phyloP scores from a whole-genome alignment of 2,797 vertebrate genomes.

The Emys orbicularis region DNA sequence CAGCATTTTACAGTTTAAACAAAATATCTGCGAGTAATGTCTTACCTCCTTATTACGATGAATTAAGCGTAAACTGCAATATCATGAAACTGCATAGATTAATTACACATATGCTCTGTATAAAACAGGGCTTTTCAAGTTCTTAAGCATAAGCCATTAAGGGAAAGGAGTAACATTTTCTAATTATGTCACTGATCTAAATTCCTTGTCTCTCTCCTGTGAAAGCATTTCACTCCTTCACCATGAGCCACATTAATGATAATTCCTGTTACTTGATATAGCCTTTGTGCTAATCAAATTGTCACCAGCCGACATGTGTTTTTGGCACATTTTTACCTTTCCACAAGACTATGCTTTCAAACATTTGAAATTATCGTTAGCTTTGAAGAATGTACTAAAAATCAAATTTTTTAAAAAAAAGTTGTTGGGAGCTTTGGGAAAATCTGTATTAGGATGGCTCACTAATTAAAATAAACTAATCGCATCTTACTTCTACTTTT shows the following conservation, averaged over 20 bases:
- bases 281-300: constrained; percentile 45
- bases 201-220: constrained; percentile 22
- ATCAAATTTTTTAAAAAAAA: neutral
- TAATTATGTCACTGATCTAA: constrained; percentile 61
- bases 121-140: constrained; percentile 39
- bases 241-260: neutral
- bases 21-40: constrained; percentile 48
- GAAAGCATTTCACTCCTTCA: constrained; percentile 29
- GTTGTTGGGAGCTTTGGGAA: constrained; percentile 47
- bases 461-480: constrained; percentile 78
- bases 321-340: neutral
- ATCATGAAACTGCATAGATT: constrained; percentile 54
- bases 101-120: constrained; percentile 55
- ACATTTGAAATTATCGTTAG: constrained; percentile 32
- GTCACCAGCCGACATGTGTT: neutral
- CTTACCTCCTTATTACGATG: constrained; percentile 28
- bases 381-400: constrained; percentile 62
- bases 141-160: constrained; percentile 68
- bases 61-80: constrained; percentile 36
- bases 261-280: constrained; percentile 4
- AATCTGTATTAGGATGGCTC: constrained; percentile 37
- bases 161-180: constrained; percentile 45
- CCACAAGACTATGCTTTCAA: constrained; percentile 28
- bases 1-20: neutral
- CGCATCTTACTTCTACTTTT: constrained; percentile 58